Base-by-base conservation (phyloP, 2,797 vertebrate genomes). In the Uromys caudimaculatus region DNA sequence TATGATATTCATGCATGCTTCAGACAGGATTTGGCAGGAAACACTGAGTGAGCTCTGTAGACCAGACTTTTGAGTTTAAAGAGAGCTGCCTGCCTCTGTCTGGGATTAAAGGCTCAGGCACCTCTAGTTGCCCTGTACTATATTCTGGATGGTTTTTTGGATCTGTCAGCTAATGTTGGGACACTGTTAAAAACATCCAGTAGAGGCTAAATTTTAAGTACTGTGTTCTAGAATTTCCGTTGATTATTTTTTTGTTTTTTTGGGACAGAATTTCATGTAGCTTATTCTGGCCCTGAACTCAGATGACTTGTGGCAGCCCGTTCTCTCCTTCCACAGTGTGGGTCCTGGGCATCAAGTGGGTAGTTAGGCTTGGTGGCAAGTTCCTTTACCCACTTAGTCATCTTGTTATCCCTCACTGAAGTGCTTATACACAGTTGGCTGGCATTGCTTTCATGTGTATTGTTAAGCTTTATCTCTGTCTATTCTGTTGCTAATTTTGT, bases 151-250 rank as follows among this genome's bases (percentile, higher is more conserved):
- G 24, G 6, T 44, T 93, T 81, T 90, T 85, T 71, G 60, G 60
- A 79, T 41, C 56, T 93, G 8, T 54, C 19, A 89, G 13, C 64
- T 94, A 71, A 67, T 95, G 93, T 96, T 82, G 58, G 75, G 87
- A 62, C 0, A 32, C 54, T 93, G n/a, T 89, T 87, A 73, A 95
- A 94, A 92, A 83, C 1, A 77, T 38, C 21, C 17, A 58, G 87
- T 81, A 17, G 24, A 69, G 64, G 54, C 7, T 90, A 83, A 52
- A 47, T 84, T 90, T 71, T 84, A 50, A 83, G 83, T 79, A 75
- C 29, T 24, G 2, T 89, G 23, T 60, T 88, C n/a, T 41, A 73
- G 24, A 73, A 87, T 71, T 73, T 73, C n/a, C 50, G 27, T 54
- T 93, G 14, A 3, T 82, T 47, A 0, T 64, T 29, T 35, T 62